phyloP scores from a whole-genome alignment of 2,797 vertebrate species.

The Typhlichthys eigenmanni region DNA sequence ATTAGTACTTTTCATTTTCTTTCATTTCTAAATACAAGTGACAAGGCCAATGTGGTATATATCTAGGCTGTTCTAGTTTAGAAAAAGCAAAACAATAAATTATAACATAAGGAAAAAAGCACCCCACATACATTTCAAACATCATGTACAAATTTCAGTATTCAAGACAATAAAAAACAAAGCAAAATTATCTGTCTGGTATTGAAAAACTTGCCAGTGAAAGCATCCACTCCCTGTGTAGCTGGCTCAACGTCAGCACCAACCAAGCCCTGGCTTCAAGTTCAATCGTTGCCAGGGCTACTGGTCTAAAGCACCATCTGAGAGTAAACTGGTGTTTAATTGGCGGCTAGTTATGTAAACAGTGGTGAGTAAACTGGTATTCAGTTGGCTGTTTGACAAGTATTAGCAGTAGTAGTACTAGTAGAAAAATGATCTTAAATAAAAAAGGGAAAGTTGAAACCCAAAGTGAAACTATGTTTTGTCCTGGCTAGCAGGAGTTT shows the following conservation, averaged over 20 bases:
- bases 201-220: conserved; percentile 63
- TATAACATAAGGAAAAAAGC: conserved; percentile 70
- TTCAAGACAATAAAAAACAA: conserved; percentile 67
- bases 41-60: conserved; percentile 88
- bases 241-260: conserved; percentile 70
- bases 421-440: conserved; percentile 59
- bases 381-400: conserved; percentile 78
- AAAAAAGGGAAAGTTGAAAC: conserved; percentile 49
- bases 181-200: conserved; percentile 33
- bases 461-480: conserved; percentile 67
- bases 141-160: conserved; percentile 81
- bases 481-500: conserved; percentile 81
- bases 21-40: conserved; percentile 83
- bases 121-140: conserved; percentile 79
- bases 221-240: conserved; percentile 45
- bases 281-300: conserved; percentile 56
- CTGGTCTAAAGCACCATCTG: conserved; percentile 69
- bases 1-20: conserved; percentile 83
- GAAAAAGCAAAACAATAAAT: conserved; percentile 78
- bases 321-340: conserved; percentile 46
- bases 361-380: conserved; percentile 79
- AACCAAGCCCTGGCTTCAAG: conserved; percentile 47
- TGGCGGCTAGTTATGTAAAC: conserved; percentile 79
- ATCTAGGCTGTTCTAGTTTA: conserved; percentile 83
- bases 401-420: conserved; percentile 74